Evolutionary conservation across 35 echinoderm and acorn worm genomes (phyloP).

Genomic region (Apostichopus californicus): DNA sequence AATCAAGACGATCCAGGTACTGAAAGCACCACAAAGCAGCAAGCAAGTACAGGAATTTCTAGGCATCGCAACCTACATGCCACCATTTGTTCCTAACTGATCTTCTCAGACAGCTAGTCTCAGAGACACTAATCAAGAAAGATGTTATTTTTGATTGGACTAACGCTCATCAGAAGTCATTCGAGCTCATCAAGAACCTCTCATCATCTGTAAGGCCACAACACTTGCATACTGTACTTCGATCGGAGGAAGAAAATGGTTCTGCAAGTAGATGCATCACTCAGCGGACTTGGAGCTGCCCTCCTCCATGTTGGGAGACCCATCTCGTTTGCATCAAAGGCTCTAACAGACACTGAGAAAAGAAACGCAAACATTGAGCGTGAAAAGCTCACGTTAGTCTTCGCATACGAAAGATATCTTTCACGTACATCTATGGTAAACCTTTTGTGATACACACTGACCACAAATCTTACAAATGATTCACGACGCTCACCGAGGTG

Average conservation of each 20-base stretch:
- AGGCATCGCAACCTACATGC: slow-evolving; percentile 66
- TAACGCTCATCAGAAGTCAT: slow-evolving; percentile 6
- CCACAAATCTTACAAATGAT: background rate
- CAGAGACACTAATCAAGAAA: slow-evolving; percentile 45
- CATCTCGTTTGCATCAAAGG: background rate
- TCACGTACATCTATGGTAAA: no score
- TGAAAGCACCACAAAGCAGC: slow-evolving; percentile 6
- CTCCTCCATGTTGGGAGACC: background rate
- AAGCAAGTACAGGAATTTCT: slow-evolving; percentile 61
- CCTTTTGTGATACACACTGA: no score
- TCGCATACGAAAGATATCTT: slow-evolving; percentile 2
- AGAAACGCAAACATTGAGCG: background rate
- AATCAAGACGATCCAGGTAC: slow-evolving; percentile 50
- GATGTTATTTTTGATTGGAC: slow-evolving; percentile 30
- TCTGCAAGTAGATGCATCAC: slow-evolving; percentile 38
- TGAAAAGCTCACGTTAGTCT: slow-evolving; percentile 54
- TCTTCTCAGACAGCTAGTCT: slow-evolving; percentile 36
- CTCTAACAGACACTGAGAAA: background rate
- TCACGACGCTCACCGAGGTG: slow-evolving; percentile 48
- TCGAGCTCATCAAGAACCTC: slow-evolving; percentile 5
- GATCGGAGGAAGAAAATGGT: slow-evolving; percentile 21
- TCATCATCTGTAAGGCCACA: background rate
- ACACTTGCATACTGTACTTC: background rate
- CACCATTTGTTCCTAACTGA: slow-evolving; percentile 47
- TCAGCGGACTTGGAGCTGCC: slow-evolving; percentile 19